These are phyloP conservation scores for Drosophila albomicans DNA, from an alignment of 1,140 invertebrate genomes.

Conservation along the genomic window DNA sequence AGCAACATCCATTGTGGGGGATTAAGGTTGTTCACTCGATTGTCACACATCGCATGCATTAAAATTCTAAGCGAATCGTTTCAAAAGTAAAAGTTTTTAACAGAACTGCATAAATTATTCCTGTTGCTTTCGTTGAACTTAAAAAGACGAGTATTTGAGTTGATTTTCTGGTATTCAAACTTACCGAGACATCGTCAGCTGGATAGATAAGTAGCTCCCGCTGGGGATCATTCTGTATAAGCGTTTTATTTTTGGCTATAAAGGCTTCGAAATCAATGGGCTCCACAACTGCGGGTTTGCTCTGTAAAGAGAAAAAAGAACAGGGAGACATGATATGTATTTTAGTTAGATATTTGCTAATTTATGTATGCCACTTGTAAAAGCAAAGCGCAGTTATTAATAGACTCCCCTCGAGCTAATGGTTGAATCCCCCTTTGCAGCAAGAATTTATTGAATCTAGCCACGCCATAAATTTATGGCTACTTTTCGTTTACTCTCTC, in stretches of 20 bases:
- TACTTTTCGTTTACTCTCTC: conserved; percentile 40
- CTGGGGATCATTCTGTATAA: conserved; percentile 96
- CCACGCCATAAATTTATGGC: conserved; percentile 76
- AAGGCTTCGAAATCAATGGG: conserved; percentile 96
- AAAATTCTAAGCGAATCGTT: conserved; percentile 16
- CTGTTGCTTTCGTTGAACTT: conserved; percentile 12
- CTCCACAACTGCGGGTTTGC: conserved; percentile 91
- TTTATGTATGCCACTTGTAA: conserved; percentile 78
- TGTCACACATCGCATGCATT: neutral
- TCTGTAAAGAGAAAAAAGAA: conserved; percentile 86
- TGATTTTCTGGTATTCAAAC: conserved; percentile 76
- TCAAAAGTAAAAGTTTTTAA: conserved; percentile 38
- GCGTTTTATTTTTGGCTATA: conserved; percentile 94
- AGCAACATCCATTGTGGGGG: neutral
- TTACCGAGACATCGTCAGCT: conserved; percentile 95
- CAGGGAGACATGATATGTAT: conserved; percentile 21
- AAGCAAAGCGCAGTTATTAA: conserved; percentile 61
- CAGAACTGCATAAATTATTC: conserved; percentile 28
- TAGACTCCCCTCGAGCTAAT: conserved; percentile 34
- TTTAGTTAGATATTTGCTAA: conserved; percentile 63
- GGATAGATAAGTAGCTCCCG: conserved; percentile 95
- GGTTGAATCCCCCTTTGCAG: conserved; percentile 9
- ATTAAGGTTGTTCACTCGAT: conserved; percentile 4
- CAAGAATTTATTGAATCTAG: conserved; percentile 67
- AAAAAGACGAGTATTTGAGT: neutral